These are phyloP conservation scores for Lamellibrachia satsuma DNA, from an alignment of 2,888 invertebrate species.

Conservation along the genomic window DNA sequence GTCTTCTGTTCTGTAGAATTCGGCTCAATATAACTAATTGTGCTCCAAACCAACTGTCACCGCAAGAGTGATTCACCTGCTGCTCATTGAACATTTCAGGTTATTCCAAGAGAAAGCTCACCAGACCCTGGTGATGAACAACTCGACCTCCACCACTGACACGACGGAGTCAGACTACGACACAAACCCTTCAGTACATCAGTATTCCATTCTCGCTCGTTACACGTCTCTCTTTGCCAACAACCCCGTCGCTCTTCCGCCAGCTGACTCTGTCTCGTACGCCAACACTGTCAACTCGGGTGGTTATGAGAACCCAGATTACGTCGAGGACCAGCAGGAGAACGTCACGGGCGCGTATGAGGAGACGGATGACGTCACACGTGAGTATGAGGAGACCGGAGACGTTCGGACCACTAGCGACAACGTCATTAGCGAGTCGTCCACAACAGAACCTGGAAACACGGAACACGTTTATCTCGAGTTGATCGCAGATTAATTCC, in stretches of 20 bases:
- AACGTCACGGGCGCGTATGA: neutral
- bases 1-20: no score
- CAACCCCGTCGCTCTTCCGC: neutral
- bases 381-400: neutral
- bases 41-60: neutral
- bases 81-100: neutral
- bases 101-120: neutral
- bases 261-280: neutral
- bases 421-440: neutral
- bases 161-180: neutral
- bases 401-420: neutral
- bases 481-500: neutral
- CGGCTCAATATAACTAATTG: neutral
- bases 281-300: neutral
- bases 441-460: neutral
- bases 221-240: neutral
- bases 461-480: neutral
- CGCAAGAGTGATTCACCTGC: neutral
- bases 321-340: neutral
- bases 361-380: neutral
- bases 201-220: neutral
- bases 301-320: neutral
- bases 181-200: neutral
- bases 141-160: neutral
- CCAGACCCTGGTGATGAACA: neutral